A percentile compares a stretch with the other conserved stretches of the same genome.
phyloP scores from a whole-genome alignment of 2,797 vertebrate species.

The Leptodactylus fallax region DNA sequence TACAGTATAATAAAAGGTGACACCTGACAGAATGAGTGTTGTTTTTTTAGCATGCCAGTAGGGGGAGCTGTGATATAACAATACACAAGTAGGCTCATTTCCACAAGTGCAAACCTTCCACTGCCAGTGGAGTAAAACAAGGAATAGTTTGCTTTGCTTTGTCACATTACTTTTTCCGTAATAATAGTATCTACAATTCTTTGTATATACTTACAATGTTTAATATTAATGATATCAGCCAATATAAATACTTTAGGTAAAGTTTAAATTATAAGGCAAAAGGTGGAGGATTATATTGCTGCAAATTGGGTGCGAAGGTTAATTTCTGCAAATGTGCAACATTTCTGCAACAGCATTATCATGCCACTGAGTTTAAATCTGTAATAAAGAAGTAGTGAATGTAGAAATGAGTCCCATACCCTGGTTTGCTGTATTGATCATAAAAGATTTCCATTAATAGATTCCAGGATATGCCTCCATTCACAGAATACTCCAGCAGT shows the following conservation, averaged over 20 bases:
- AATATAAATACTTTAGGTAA: too few species aligned
- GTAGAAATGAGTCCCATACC: conserved; percentile 76
- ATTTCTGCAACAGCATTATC: too few species aligned
- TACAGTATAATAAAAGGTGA: background rate
- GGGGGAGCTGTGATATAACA: conserved; percentile 19
- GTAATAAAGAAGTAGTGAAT: background rate
- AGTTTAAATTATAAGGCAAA: too few species aligned
- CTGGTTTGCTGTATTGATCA: conserved; percentile 96
- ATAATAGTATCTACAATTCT: background rate
- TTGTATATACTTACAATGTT: too few species aligned
- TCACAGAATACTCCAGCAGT: conserved; percentile 94
- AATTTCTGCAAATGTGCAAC: too few species aligned
- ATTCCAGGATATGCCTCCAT: conserved; percentile 94
- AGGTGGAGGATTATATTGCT: too few species aligned
- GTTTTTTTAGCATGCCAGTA: background rate
- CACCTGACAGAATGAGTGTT: background rate
- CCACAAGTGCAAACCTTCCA: background rate
- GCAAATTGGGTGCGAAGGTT: too few species aligned
- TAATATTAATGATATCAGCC: too few species aligned
- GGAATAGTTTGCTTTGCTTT: background rate
- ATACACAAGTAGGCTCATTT: background rate
- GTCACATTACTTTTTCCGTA: background rate
- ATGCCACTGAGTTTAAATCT: background rate
- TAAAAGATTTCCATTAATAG: conserved; percentile 96
- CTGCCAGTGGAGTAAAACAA: background rate